A percentile compares a stretch with the other conserved stretches of the same genome.
These are phyloP conservation scores for Hedya salicella DNA, from an alignment of 2,888 invertebrate genomes.

Conservation along the genomic window DNA sequence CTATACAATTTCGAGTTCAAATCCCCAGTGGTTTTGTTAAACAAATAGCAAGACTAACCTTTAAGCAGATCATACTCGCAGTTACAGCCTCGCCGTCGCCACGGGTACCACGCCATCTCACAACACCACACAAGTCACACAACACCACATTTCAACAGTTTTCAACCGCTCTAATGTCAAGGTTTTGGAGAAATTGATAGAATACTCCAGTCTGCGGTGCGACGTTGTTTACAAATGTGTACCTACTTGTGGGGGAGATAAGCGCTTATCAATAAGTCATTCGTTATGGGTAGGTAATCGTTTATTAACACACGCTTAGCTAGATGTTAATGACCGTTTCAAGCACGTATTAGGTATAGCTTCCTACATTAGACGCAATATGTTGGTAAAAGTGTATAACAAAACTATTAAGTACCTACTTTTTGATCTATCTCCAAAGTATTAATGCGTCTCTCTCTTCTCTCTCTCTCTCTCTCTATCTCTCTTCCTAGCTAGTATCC, in stretches of 20 bases:
- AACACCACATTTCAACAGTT: not conserved
- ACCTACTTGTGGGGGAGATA: not conserved
- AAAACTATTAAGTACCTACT: no score
- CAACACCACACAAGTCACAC: slow-evolving; percentile 1
- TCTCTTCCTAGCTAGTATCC: no score
- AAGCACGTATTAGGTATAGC: not conserved
- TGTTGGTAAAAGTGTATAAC: no score
- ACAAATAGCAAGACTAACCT: slow-evolving; percentile 23
- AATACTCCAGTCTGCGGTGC: not conserved
- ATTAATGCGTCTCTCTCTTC: no score
- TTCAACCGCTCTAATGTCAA: not conserved
- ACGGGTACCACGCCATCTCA: slow-evolving; percentile 16
- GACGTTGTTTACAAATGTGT: not conserved
- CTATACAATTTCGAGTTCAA: no score
- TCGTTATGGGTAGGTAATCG: not conserved
- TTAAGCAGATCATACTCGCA: slow-evolving; percentile 29
- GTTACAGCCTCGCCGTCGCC: not conserved
- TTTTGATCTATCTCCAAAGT: no score
- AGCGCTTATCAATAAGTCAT: not conserved
- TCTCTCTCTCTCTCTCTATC: no score
- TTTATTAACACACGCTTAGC: not conserved
- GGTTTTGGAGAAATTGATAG: not conserved
- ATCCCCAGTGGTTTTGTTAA: no score
- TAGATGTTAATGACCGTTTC: not conserved
- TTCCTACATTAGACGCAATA: no score